Evolutionary conservation across 2,888 invertebrate genomes (phyloP), one percentile per base, ranked within the genome.

Genomic region (Eugnorisma glareosa): DNA sequence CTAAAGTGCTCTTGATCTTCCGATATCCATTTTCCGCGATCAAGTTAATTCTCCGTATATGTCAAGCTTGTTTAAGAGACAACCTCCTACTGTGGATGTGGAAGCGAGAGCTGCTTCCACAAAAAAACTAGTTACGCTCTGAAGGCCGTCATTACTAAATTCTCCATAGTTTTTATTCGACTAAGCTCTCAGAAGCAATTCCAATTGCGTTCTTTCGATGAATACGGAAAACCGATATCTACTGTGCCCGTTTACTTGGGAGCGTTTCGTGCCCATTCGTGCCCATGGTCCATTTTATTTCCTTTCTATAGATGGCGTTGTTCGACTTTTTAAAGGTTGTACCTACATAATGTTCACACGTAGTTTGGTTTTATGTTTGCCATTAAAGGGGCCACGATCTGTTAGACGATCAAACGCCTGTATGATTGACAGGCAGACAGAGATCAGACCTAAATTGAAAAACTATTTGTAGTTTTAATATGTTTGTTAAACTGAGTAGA

Each of bases 61-160:
- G 92, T 86, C 85, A 84, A 86, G 85, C 86, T 91, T 86, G 90
- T 82, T 87, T 91, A 91, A 91, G 92, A 91, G 92, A 92, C 93
- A 87, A 88, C 90, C 90, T 89, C 88, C 89, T 89, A 82, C 87
- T 81, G 88, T 88, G 90, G 91, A 90, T 84, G 89, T 90, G 87
- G 91, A 90, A 90, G 90, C 91, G 92, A 93, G 92, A 92, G 91
- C 91, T 86, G 84, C 70, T 67, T 82, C 80, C 79, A 86, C 87
- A 92, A 94, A 95, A 86, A 93, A 82, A 93, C 93, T 93, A 92
- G 94, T 93, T 90, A 91, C 91, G 92, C 93, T 94, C 93, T 93
- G 94, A 93, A 94, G 93, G 92, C 92, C 93, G 91, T 93, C 94
- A 93, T 95, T 95, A 95, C 93, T 91, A 94, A 94, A 95, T 94